Evolutionary conservation across 2,888 invertebrate genomes (phyloP).

Genomic region (Harmothoe impar): DNA sequence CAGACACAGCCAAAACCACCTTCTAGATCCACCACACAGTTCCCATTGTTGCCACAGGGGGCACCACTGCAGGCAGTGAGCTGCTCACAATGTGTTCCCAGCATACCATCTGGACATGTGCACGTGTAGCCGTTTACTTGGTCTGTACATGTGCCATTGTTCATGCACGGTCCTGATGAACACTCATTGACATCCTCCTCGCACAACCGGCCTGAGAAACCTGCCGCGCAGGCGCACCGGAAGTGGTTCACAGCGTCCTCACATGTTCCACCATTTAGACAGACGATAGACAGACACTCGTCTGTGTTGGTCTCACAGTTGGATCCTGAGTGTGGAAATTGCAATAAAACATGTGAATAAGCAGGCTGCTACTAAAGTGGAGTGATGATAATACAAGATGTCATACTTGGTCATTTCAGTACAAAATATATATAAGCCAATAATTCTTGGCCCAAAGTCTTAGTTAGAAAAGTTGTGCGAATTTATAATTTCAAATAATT

Average conservation of each 20-base stretch:
- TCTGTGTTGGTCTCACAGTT: conserved; percentile 98
- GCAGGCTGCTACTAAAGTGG: no score
- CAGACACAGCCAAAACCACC: conserved; percentile 70
- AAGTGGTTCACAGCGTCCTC: conserved; percentile 60
- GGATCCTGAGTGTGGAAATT: conserved; percentile 86
- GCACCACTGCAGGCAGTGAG: background rate
- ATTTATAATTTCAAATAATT: no score
- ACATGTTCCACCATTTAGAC: conserved; percentile 90
- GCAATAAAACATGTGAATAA: no score
- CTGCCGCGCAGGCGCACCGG: conserved; percentile 68
- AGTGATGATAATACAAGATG: no score
- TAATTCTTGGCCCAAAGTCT: no score
- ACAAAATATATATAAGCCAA: no score
- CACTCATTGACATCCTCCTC: conserved; percentile 68
- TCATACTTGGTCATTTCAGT: no score
- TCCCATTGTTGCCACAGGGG: background rate
- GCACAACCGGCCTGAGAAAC: conserved; percentile 66
- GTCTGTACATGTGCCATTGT: conserved; percentile 21
- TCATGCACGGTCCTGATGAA: background rate
- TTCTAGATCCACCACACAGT: conserved; percentile 42
- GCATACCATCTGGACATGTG: conserved; percentile 87
- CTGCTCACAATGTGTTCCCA: conserved; percentile 74
- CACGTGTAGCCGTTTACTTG: conserved; percentile 37
- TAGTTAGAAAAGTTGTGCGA: no score
- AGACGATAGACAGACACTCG: conserved; percentile 96